Evolutionary conservation across 2,888 invertebrate genomes (phyloP).

Genomic region (Mimumesa dahlbomi): DNA sequence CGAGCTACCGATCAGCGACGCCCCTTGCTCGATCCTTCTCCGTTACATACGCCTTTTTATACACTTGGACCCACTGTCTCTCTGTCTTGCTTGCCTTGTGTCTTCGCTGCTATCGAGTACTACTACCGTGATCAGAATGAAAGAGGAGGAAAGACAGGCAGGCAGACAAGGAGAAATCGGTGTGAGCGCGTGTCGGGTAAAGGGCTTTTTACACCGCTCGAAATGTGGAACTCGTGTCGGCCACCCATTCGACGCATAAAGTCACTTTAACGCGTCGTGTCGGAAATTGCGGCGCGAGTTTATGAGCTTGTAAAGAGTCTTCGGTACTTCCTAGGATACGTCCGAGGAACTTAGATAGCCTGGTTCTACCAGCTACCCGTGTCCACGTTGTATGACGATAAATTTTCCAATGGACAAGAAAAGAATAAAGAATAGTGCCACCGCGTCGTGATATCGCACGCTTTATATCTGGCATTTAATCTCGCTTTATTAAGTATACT

Average conservation of each 20-base stretch:
- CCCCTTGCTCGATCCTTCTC: constrained; percentile 21
- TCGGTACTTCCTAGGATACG: constrained; percentile 40
- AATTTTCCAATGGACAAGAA: constrained; percentile 27
- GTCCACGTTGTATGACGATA: constrained; percentile 34
- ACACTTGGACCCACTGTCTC: background rate
- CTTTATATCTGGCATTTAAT: constrained; percentile 37
- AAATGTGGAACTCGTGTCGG: constrained; percentile 54
- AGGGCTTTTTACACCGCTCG: constrained; percentile 46
- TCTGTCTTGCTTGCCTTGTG: background rate
- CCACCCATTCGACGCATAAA: constrained; percentile 48
- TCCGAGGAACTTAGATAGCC: constrained; percentile 12
- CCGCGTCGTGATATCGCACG: background rate
- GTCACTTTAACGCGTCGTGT: constrained; percentile 44
- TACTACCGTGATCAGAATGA: constrained; percentile 5
- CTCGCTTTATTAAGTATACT: constrained; percentile 46
- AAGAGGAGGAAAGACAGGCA: constrained; percentile 19
- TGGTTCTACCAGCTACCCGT: constrained; percentile 30
- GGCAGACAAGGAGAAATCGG: constrained; percentile 4
- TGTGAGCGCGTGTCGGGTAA: constrained; percentile 40
- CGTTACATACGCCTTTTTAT: constrained; percentile 4
- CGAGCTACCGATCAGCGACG: constrained; percentile 63
- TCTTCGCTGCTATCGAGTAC: constrained; percentile 34
- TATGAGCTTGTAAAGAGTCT: constrained; percentile 49
- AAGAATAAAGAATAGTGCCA: constrained; percentile 3
- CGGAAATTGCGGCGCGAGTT: constrained; percentile 49